A percentile compares a stretch with the other conserved stretches of the same genome.
Evolutionary conservation across 2,113 vertebrate species (phyloP).

Genomic region (Caloenas nicobarica): DNA sequence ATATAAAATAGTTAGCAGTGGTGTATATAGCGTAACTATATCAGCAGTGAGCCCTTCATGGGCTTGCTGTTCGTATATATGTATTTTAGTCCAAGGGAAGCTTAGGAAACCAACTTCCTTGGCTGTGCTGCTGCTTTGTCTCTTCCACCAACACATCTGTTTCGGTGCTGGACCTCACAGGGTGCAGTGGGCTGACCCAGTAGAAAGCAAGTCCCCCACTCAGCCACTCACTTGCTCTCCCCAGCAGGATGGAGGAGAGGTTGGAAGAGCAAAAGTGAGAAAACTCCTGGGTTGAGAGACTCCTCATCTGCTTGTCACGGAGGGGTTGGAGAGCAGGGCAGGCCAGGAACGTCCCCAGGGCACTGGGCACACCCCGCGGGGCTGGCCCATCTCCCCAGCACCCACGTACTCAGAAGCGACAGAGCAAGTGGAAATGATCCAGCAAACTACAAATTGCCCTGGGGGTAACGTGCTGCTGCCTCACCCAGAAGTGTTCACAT

Average conservation of each 20-base stretch:
- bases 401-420: rapidly evolving
- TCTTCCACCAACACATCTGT: not conserved
- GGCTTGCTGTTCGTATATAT: not conserved
- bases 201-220: not conserved
- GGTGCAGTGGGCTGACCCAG: not conserved
- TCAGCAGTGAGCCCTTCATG: not conserved
- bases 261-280: not conserved
- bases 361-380: not conserved
- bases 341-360: not conserved
- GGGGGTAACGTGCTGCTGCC: not conserved
- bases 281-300: not conserved
- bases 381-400: not conserved
- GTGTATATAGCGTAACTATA: rapidly evolving
- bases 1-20: not conserved
- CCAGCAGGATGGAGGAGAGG: not conserved
- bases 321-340: not conserved
- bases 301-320: not conserved
- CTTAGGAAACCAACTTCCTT: not conserved
- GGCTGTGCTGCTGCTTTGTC: not conserved
- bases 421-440: not conserved
- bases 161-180: rapidly evolving
- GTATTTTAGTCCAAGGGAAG: not conserved
- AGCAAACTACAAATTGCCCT: rapidly evolving
- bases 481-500: not conserved
- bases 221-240: rapidly evolving